Conservation (phyloP, 2,888 invertebrate genomes). For the Drosophila flavopinicola region DNA sequence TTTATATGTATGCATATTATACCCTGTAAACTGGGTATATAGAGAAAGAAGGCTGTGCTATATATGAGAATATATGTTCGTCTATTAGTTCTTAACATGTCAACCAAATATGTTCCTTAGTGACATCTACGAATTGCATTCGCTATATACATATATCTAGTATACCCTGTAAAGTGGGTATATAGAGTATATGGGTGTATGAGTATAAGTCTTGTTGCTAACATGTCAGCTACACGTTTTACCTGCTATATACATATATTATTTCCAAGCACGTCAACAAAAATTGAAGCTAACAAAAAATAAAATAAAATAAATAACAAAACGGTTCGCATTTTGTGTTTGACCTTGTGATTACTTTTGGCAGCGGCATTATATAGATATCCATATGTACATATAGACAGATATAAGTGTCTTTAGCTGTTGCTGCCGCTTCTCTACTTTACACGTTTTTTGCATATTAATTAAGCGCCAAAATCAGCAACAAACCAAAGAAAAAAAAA, state of each 20-base stretch:
- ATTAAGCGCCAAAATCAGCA: constrained; percentile 80
- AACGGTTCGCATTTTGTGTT: constrained; percentile 52
- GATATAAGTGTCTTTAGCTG: constrained; percentile 46
- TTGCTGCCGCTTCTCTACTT: constrained; percentile 57
- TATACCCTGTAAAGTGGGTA: too few species aligned
- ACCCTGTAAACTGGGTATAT: too few species aligned
- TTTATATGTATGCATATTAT: too few species aligned
- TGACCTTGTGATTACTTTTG: constrained; percentile 80
- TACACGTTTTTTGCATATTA: constrained; percentile 83
- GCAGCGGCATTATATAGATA: constrained; percentile 57
- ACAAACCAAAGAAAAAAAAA: constrained; percentile 42
- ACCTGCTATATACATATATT: constrained; percentile 23
- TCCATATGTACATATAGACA: constrained; percentile 17
- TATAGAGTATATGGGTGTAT: constrained; percentile 4
- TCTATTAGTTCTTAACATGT: too few species aligned
- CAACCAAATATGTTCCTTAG: too few species aligned
- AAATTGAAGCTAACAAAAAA: constrained; percentile 40
- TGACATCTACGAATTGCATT: too few species aligned
- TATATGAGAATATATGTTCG: too few species aligned
- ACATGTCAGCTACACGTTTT: constrained; percentile 1
- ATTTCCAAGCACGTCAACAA: constrained; percentile 57
- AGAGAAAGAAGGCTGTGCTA: too few species aligned
- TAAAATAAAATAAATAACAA: constrained; percentile 31
- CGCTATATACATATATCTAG: too few species aligned
- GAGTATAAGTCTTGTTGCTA: too few species aligned